Conservation (phyloP, 2,113 vertebrate genomes). For the Sterna hirundo region DNA sequence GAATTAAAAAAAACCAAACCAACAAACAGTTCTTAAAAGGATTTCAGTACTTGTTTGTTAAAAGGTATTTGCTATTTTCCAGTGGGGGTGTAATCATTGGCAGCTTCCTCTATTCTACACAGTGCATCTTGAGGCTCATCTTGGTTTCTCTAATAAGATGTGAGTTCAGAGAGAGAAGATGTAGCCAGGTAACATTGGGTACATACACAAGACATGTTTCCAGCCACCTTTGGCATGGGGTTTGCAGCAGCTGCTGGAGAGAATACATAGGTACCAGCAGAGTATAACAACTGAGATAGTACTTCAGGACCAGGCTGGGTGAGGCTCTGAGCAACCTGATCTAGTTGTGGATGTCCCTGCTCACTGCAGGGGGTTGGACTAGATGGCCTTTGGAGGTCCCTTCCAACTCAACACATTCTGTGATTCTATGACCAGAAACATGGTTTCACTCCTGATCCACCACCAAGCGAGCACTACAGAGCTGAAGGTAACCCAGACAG, state of each 20-base stretch:
- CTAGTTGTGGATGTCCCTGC: no score
- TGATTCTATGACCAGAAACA: not conserved
- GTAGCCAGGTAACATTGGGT: no score
- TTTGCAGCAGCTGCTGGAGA: not conserved
- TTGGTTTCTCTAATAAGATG: not conserved
- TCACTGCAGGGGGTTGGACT: no score
- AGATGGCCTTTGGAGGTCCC: no score
- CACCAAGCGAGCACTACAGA: not conserved
- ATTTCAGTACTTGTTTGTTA: not conserved
- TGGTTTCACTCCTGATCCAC: not conserved
- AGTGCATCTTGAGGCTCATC: not conserved
- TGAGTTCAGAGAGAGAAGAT: not conserved
- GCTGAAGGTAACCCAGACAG: not conserved
- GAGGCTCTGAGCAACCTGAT: no score
- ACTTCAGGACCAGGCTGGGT: not conserved
- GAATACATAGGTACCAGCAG: not conserved
- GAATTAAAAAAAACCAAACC: not conserved
- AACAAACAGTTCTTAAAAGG: not conserved
- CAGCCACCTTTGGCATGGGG: rapidly evolving
- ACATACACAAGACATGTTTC: not conserved
- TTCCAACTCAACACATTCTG: no score
- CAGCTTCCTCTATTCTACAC: not conserved
- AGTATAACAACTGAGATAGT: not conserved
- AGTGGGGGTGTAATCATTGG: no score
- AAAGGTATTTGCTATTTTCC: not conserved